These are phyloP conservation scores for Myiothlypis chrysogaster DNA, from an alignment of 2,797 vertebrate species.

Conservation along the genomic window DNA sequence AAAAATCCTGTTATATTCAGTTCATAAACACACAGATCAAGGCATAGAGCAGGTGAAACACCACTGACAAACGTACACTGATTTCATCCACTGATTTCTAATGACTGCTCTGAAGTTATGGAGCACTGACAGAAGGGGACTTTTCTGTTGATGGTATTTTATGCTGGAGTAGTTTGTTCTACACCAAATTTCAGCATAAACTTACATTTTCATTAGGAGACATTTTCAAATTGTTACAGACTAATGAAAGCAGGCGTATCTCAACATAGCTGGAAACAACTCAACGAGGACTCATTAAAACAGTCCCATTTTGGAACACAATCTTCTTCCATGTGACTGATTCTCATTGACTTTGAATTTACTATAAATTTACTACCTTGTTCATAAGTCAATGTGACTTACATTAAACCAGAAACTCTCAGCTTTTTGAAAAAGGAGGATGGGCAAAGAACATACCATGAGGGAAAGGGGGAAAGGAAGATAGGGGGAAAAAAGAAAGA, in stretches of 20 bases:
- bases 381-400: neutral
- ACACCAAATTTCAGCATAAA: neutral
- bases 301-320: neutral
- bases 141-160: neutral
- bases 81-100: neutral
- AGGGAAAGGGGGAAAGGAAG: neutral
- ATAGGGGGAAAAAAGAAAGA: too few relatives aligned
- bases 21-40: neutral
- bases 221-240: neutral
- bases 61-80: neutral
- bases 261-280: neutral
- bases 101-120: neutral
- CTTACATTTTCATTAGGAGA: neutral
- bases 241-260: neutral
- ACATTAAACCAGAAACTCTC: neutral
- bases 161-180: neutral
- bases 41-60: neutral
- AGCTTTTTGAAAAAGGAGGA: neutral
- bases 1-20: neutral
- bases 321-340: neutral
- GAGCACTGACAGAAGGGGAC: neutral
- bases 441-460: neutral
- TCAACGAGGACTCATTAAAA: neutral
- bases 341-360: neutral
- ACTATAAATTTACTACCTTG: neutral